phyloP scores from a whole-genome alignment of 2,797 vertebrate genomes.

The Naso thynnoides region DNA sequence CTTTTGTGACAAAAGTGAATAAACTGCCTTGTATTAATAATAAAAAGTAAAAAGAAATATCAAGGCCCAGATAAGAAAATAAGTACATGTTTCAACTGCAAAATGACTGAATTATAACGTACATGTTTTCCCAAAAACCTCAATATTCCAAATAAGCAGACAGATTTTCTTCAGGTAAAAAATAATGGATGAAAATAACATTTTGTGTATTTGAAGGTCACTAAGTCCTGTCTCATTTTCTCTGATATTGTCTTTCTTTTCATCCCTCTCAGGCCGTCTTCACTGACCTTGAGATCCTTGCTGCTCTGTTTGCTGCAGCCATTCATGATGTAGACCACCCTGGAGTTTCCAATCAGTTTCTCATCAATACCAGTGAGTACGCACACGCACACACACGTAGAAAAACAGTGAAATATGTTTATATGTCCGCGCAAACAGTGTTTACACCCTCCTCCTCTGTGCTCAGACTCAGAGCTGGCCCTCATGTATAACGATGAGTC shows the following conservation, averaged over 20 bases:
- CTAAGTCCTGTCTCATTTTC: not conserved
- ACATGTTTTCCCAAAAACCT: no score
- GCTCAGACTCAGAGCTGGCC: slow-evolving; percentile 94
- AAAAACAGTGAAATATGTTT: not conserved
- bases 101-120: no score
- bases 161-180: not conserved
- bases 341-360: slow-evolving; percentile 92
- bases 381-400: not conserved
- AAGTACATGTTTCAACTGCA: no score
- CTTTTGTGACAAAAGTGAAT: no score
- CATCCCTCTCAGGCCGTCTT: slow-evolving; percentile 84
- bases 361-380: slow-evolving; percentile 91
- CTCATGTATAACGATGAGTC: slow-evolving; percentile 99
- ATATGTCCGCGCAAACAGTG: not conserved
- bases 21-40: no score
- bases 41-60: no score
- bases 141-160: not conserved
- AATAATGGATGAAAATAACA: not conserved
- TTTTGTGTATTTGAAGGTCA: not conserved
- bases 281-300: slow-evolving; percentile 91
- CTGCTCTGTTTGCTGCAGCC: slow-evolving; percentile 90
- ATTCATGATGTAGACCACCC: slow-evolving; percentile 92
- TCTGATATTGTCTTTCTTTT: not conserved
- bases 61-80: no score
- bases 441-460: not conserved